phyloP scores from a whole-genome alignment of 2,113 vertebrate species.

The Centropus unirufus region DNA sequence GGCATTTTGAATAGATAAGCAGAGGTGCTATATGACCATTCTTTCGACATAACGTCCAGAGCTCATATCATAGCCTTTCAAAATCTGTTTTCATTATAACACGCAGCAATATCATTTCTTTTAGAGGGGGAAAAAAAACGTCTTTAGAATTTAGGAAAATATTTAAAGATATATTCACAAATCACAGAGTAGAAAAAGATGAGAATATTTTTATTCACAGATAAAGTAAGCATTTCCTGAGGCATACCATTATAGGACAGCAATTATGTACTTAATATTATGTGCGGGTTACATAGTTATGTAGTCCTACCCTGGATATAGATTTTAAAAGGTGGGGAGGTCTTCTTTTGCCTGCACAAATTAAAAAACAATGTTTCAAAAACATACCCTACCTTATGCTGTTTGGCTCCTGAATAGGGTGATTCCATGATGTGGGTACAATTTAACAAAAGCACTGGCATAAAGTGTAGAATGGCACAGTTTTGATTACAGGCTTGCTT shows the following conservation, averaged over 20 bases:
- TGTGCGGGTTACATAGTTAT: not conserved
- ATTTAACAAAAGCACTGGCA: constrained; percentile 81
- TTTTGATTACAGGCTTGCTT: constrained; percentile 87
- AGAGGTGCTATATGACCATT: constrained; percentile 73
- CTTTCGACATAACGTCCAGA: constrained; percentile 71
- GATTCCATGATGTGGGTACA: constrained; percentile 75
- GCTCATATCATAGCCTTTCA: constrained; percentile 49
- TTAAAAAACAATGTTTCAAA: constrained; percentile 68
- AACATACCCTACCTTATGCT: constrained; percentile 71
- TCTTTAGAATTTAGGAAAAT: constrained; percentile 3
- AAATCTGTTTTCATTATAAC: constrained; percentile 55
- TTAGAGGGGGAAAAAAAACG: not conserved
- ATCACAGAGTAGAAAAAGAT: constrained; percentile 3
- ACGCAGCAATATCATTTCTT: constrained; percentile 3
- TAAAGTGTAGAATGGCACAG: constrained; percentile 82
- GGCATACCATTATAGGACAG: constrained; percentile 16
- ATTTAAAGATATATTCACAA: not conserved
- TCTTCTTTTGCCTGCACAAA: constrained; percentile 52
- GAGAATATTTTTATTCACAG: constrained; percentile 45
- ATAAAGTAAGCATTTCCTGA: constrained; percentile 45
- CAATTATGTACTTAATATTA: constrained; percentile 35
- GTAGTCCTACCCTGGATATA: constrained; percentile 19
- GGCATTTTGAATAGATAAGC: constrained; percentile 82
- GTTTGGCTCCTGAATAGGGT: constrained; percentile 70
- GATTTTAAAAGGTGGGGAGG: constrained; percentile 41